Base-by-base conservation (phyloP, 2,113 vertebrate species). In the Crypturellus undulatus region DNA sequence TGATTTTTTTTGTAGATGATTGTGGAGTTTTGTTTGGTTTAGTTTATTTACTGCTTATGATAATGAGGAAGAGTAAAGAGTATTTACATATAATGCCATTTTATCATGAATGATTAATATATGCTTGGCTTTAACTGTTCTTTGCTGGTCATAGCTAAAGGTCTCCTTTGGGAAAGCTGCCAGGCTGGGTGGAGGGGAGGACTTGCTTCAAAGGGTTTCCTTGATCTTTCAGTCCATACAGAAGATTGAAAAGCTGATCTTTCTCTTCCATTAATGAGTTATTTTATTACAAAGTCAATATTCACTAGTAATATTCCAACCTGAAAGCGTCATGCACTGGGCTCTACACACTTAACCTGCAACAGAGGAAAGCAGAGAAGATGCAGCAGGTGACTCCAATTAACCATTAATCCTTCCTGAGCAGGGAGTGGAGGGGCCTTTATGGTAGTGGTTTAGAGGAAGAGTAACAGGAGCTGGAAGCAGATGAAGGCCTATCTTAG, bases 401-500 rank as follows among this genome's bases (percentile, higher is more conserved):
- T 21, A 78, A 87, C 6, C 8, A 64, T 43, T 84, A 65, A 72
- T 38, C 4, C 4, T 36, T 42, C 32, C 34, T 40, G 30, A 77
- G 5, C 24, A 30, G 59, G 14, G 21, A 20, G 2, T 22, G 20
- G 43, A 43, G 32, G 26, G 34, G 7, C 1, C 1, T 17, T 81
- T 4, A 22, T 10, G 22, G 17, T 4, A 32, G 58, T 12, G 5
- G 3, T 3, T 10, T 1, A 4, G 9, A 7, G 22, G 12, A 42
- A 10, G 7, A 77, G 58, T 64, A 38, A 34, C 3, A 28, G 22
- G 20, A 77, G 12, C 25, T 59, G 0, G 12, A 1, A 30, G 2
- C 18, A 32, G 12, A 25, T 15, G 22, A 4, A 6, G 3, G 4
- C 36, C 76, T 73, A 12, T 49, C 34, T 17, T 49, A n/a, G 40